These are phyloP conservation scores for Otus sunia DNA, from an alignment of 2,113 vertebrate species.

Conservation along the genomic window DNA sequence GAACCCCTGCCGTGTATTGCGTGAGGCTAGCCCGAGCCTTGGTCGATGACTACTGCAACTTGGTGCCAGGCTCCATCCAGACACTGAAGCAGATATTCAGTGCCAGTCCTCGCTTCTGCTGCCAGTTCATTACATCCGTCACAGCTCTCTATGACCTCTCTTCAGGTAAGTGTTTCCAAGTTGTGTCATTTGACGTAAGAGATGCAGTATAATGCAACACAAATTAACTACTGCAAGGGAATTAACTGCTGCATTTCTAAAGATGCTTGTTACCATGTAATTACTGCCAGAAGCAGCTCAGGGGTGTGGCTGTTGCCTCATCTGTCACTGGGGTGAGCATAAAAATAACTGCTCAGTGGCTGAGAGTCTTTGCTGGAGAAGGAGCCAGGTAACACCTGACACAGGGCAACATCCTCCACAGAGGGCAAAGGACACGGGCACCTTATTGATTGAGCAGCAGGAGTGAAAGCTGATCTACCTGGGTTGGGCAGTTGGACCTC, in stretches of 20 bases:
- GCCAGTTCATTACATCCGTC: slow-evolving; percentile 93
- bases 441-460: neutral
- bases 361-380: neutral
- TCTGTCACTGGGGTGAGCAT: neutral
- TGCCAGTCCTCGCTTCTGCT: slow-evolving; percentile 95
- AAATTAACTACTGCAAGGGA: neutral
- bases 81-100: slow-evolving; percentile 89
- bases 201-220: fast-evolving
- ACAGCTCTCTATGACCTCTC: slow-evolving; percentile 91
- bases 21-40: slow-evolving; percentile 88
- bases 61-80: slow-evolving; percentile 89
- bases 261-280: neutral
- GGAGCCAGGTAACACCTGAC: neutral
- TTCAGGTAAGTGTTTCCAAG: slow-evolving; percentile 73
- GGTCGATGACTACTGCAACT: slow-evolving; percentile 93
- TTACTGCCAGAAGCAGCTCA: neutral
- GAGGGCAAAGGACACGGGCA: neutral
- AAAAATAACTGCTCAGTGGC: neutral
- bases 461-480: neutral
- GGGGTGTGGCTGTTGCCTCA: neutral
- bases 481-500: neutral
- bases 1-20: slow-evolving; percentile 87
- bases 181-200: neutral
- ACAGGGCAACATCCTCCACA: neutral
- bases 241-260: neutral